phyloP scores from a whole-genome alignment of 2,888 invertebrate genomes.

The Oscheius sp. region DNA sequence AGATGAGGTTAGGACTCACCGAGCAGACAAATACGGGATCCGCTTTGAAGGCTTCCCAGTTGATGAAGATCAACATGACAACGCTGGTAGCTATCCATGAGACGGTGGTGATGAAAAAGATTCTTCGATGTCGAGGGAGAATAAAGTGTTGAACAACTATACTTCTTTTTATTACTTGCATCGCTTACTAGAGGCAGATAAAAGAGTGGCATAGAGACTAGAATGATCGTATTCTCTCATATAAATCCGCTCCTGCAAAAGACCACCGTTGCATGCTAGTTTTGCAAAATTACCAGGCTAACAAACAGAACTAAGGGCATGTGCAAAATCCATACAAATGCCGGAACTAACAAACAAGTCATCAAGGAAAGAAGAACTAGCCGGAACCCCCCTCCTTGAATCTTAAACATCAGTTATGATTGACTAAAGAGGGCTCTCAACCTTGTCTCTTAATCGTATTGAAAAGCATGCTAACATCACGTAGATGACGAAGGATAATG shows the following conservation, averaged over 20 bases:
- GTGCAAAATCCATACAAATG: constrained; percentile 67
- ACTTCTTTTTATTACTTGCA: neutral
- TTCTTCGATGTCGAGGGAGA: constrained; percentile 66
- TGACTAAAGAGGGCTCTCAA: constrained; percentile 34
- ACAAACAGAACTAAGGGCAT: constrained; percentile 62
- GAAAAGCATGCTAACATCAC: constrained; percentile 44
- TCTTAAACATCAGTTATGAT: constrained; percentile 9
- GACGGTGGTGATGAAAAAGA: constrained; percentile 61
- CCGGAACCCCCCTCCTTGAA: constrained; percentile 41
- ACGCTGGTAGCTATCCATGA: constrained; percentile 62
- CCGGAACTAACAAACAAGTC: constrained; percentile 59
- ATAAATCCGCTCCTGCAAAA: constrained; percentile 40
- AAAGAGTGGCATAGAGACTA: constrained; percentile 44
- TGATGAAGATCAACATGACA: constrained; percentile 51
- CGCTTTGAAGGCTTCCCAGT: constrained; percentile 41
- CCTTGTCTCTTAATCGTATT: constrained; percentile 47
- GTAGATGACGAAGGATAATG: constrained; percentile 48
- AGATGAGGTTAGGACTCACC: constrained; percentile 38
- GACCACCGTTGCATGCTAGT: neutral
- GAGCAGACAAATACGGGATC: constrained; percentile 49
- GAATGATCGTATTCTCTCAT: constrained; percentile 47
- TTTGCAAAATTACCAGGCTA: constrained; percentile 29
- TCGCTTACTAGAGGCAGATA: constrained; percentile 40
- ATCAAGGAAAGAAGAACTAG: constrained; percentile 62
- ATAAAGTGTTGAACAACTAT: constrained; percentile 65